phyloP scores from a whole-genome alignment of 2,888 invertebrate genomes.

The Eupithecia tripunctaria region DNA sequence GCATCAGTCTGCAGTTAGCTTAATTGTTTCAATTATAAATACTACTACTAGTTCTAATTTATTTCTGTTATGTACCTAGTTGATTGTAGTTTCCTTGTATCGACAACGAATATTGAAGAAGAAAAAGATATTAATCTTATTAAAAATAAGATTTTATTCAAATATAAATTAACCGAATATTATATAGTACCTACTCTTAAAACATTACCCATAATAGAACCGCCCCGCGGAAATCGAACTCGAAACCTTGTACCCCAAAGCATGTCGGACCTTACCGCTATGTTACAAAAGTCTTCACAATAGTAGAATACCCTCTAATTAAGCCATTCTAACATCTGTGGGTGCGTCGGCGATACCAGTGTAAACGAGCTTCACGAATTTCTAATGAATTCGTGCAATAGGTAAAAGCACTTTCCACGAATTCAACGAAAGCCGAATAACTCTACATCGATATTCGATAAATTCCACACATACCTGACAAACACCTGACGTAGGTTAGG shows the following conservation, averaged over 20 bases:
- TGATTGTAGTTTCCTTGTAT: too few species aligned
- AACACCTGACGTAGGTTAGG: background rate
- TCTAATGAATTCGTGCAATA: too few species aligned
- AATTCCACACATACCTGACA: slow-evolving; percentile 3
- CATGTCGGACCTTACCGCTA: background rate
- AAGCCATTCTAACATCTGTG: background rate
- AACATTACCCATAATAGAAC: background rate
- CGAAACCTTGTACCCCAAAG: background rate
- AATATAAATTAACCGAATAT: too few species aligned
- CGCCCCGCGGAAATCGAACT: background rate
- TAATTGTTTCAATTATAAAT: too few species aligned
- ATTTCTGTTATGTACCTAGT: too few species aligned
- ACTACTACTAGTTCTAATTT: too few species aligned
- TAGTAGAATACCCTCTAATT: background rate
- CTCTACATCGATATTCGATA: slow-evolving; percentile 7
- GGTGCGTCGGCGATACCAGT: background rate
- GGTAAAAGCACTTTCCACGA: background rate
- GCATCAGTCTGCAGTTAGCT: too few species aligned
- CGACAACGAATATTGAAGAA: too few species aligned
- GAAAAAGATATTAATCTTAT: too few species aligned
- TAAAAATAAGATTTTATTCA: too few species aligned
- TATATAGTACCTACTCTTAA: too few species aligned
- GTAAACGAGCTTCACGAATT: slow-evolving; percentile 3
- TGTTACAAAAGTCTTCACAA: background rate
- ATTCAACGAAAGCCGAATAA: slow-evolving; percentile 3